These are phyloP conservation scores for Sylvietta virens DNA, from an alignment of 2,113 vertebrate genomes.

Conservation along the genomic window DNA sequence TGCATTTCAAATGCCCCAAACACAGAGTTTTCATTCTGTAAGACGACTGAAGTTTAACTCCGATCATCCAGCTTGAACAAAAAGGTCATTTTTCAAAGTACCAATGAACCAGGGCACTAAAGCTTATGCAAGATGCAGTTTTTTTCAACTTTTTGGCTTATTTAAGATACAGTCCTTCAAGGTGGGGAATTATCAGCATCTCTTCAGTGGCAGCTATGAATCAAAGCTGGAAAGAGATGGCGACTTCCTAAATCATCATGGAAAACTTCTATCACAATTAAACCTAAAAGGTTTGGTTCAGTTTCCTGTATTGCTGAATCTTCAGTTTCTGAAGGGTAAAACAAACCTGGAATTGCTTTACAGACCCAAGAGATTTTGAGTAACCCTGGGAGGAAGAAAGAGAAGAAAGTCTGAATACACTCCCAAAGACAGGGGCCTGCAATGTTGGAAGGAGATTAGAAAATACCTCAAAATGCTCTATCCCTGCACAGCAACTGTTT, in stretches of 20 bases:
- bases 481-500: neutral
- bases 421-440: neutral
- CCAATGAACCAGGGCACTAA: neutral
- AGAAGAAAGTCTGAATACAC: neutral
- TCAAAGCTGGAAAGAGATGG: neutral
- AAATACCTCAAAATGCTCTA: neutral
- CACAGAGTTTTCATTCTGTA: neutral
- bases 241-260: neutral
- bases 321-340: neutral
- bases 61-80: neutral
- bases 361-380: neutral
- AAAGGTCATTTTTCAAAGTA: neutral
- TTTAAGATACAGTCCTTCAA: neutral
- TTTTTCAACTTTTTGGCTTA: neutral
- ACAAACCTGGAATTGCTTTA: neutral
- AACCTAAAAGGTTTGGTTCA: neutral
- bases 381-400: neutral
- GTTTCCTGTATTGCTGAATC: neutral
- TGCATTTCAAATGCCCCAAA: neutral
- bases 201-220: neutral
- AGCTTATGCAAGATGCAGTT: neutral
- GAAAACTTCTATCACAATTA: neutral
- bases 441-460: neutral
- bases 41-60: neutral
- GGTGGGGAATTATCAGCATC: neutral